These are phyloP conservation scores for Lampris megalopsis DNA, from an alignment of 2,113 vertebrate genomes.

Conservation along the genomic window DNA sequence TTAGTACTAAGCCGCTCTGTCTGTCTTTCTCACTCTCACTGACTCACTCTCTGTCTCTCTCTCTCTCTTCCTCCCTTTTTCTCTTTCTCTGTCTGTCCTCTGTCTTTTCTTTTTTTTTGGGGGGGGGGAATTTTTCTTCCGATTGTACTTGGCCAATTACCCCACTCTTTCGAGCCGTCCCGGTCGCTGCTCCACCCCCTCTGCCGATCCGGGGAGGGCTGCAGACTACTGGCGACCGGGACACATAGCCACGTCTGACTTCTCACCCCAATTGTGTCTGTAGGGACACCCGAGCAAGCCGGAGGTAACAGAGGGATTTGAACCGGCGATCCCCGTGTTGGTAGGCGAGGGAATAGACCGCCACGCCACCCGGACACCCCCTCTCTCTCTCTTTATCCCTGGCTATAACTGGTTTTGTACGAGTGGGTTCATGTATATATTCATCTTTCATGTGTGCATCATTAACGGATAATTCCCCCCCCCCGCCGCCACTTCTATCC, in stretches of 20 bases:
- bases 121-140: background rate
- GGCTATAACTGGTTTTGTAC: too few relatives aligned
- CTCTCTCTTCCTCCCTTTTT: background rate
- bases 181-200: too few relatives aligned
- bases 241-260: too few relatives aligned
- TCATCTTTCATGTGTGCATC: background rate
- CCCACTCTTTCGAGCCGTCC: background rate
- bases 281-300: too few relatives aligned
- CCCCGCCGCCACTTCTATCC: conserved; percentile 42
- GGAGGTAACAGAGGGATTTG: too few relatives aligned
- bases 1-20: background rate
- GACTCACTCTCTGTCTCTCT: background rate
- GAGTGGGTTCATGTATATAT: background rate
- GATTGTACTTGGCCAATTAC: background rate
- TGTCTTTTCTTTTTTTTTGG: background rate
- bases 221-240: too few relatives aligned
- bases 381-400: conserved; percentile 13
- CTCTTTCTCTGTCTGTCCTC: background rate
- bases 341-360: too few relatives aligned
- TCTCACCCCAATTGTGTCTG: too few relatives aligned
- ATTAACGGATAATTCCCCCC: background rate
- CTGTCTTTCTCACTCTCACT: too few relatives aligned
- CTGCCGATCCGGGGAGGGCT: too few relatives aligned
- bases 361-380: too few relatives aligned
- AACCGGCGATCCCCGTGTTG: too few relatives aligned